Evolutionary conservation across 2,888 invertebrate species (phyloP).

Genomic region (Parnassius mnemosyne): DNA sequence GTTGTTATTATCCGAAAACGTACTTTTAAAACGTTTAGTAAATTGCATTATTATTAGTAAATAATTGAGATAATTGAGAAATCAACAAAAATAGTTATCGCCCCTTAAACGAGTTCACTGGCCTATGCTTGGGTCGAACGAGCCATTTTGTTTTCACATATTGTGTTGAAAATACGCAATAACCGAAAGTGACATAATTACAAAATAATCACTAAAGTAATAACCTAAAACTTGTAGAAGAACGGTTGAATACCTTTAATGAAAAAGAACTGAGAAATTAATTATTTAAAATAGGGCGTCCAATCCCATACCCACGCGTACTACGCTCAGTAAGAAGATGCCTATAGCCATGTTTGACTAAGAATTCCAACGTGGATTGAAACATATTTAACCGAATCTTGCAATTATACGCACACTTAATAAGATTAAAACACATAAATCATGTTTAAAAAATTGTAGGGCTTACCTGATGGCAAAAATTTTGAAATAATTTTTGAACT

Average conservation of each 20-base stretch:
- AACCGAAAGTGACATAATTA: constrained; percentile 68
- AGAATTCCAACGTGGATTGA: constrained; percentile 78
- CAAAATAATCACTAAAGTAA: constrained; percentile 67
- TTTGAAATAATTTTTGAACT: constrained; percentile 80
- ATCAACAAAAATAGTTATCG: constrained; percentile 62
- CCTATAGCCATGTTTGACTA: constrained; percentile 79
- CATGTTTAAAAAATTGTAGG: constrained; percentile 62
- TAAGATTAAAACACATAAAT: constrained; percentile 56
- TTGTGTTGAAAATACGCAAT: constrained; percentile 79
- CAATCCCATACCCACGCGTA: constrained; percentile 75
- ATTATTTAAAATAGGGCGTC: constrained; percentile 76
- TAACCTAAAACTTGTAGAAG: constrained; percentile 73
- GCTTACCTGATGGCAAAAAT: constrained; percentile 80
- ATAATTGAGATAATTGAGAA: constrained; percentile 36
- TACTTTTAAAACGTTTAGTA: constrained; percentile 27
- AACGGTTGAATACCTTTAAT: constrained; percentile 67
- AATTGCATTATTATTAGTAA: constrained; percentile 34
- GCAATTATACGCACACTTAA: constrained; percentile 53
- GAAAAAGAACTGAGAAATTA: constrained; percentile 78
- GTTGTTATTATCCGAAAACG: constrained; percentile 5
- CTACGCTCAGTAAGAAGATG: constrained; percentile 75
- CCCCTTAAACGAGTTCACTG: constrained; percentile 77
- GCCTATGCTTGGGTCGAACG: constrained; percentile 76
- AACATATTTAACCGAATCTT: constrained; percentile 58
- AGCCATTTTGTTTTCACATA: constrained; percentile 81